A percentile compares a stretch with the other conserved stretches of the same genome.
phyloP scores from a whole-genome alignment of 1,140 invertebrate species.

The Drosophila yakuba region DNA sequence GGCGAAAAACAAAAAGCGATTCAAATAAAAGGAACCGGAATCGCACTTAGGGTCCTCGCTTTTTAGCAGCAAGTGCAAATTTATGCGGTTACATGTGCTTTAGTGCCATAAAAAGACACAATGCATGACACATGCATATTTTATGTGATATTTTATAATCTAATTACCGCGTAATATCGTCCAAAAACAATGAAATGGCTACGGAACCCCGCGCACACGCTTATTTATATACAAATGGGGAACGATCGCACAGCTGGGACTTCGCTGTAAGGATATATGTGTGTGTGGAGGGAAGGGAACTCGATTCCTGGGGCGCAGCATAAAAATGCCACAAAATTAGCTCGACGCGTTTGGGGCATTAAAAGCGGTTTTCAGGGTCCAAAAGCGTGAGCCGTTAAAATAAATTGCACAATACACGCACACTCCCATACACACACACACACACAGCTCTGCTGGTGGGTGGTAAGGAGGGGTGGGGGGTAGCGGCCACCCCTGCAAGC shows the following conservation, averaged over 20 bases:
- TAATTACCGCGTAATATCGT: slow-evolving; percentile 77
- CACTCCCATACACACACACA: slow-evolving; percentile 22
- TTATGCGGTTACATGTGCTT: slow-evolving; percentile 68
- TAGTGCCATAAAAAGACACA: slow-evolving; percentile 74
- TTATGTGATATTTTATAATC: slow-evolving; percentile 82
- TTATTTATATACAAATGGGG: slow-evolving; percentile 35
- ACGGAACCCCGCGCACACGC: slow-evolving; percentile 4
- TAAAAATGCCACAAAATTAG: slow-evolving; percentile 81
- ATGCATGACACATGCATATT: slow-evolving; percentile 77
- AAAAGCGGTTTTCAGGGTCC: slow-evolving; percentile 68
- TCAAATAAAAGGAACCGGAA: slow-evolving; percentile 8
- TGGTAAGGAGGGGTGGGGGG: neutral
- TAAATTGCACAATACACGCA: slow-evolving; percentile 75
- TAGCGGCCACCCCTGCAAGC: slow-evolving; percentile 16
- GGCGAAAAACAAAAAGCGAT: slow-evolving; percentile 28
- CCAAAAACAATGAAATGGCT: slow-evolving; percentile 46
- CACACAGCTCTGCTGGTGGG: neutral
- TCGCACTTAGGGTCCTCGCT: slow-evolving; percentile 20
- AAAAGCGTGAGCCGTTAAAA: slow-evolving; percentile 78
- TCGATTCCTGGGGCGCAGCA: slow-evolving; percentile 26
- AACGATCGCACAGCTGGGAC: slow-evolving; percentile 79
- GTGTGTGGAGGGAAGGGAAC: neutral
- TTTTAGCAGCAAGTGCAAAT: slow-evolving; percentile 23
- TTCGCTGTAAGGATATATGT: neutral
- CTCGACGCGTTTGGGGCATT: slow-evolving; percentile 78